phyloP scores from a whole-genome alignment of 2,797 vertebrate species.

The Catostomus latipinnis region DNA sequence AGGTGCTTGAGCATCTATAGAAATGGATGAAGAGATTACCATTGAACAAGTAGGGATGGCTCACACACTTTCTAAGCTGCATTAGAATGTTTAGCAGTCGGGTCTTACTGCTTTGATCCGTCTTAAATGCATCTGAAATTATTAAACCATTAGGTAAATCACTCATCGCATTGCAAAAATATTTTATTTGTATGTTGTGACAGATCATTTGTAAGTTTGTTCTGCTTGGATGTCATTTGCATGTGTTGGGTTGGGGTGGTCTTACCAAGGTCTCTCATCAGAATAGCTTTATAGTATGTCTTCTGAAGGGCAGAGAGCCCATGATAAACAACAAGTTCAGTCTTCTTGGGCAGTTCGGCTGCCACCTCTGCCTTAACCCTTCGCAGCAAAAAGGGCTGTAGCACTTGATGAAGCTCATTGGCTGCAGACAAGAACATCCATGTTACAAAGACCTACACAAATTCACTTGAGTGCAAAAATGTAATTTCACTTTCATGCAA shows the following conservation, averaged over 20 bases:
- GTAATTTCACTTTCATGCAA: not conserved
- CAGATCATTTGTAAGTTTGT: not conserved
- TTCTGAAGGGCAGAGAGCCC: conserved; percentile 92
- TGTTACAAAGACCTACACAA: not conserved
- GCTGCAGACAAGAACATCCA: conserved; percentile 71
- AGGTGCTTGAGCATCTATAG: not conserved
- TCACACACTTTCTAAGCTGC: conserved; percentile 92
- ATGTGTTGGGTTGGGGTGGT: not conserved
- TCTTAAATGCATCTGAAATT: conserved; percentile 86
- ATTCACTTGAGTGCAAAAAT: not conserved
- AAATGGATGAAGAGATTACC: conserved; percentile 74
- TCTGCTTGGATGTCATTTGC: too few relatives aligned
- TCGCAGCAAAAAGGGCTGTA: conserved; percentile 91
- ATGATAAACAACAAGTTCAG: conserved; percentile 89
- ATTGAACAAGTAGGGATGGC: conserved; percentile 91
- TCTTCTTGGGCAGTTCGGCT: conserved; percentile 87
- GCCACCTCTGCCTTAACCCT: conserved; percentile 90
- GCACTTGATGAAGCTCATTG: conserved; percentile 83
- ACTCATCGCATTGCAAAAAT: not conserved
- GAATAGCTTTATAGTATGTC: conserved; percentile 89
- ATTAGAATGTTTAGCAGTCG: conserved; percentile 87
- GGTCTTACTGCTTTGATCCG: conserved; percentile 78
- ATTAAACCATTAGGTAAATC: conserved; percentile 7
- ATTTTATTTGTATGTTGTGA: not conserved
- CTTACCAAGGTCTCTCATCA: conserved; percentile 89